phyloP scores from a whole-genome alignment of 23 tunicate species.

The Phallusia fumigata region DNA sequence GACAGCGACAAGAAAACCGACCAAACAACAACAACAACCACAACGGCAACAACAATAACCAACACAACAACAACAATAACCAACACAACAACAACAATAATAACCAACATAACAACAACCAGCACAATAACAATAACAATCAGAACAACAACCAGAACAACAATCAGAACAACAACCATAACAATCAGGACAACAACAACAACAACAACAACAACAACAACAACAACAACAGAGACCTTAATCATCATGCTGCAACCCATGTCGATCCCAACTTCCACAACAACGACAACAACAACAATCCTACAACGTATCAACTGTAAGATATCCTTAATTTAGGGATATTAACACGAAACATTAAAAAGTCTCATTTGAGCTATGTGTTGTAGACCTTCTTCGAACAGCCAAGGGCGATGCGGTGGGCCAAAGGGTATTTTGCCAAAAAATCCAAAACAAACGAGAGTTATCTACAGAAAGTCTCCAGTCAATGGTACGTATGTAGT shows the following conservation, averaged over 20 bases:
- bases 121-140: constrained; percentile 2
- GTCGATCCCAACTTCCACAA: neutral
- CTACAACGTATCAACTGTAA: neutral
- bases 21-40: constrained; percentile 30
- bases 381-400: constrained; percentile 14
- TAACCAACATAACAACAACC: constrained; percentile 4
- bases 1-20: constrained; percentile 3
- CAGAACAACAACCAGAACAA: neutral
- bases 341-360: too few species aligned
- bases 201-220: neutral
- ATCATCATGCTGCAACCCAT: neutral
- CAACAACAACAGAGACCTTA: neutral
- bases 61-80: constrained; percentile 9
- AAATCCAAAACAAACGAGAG: constrained; percentile 55
- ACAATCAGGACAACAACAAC: neutral
- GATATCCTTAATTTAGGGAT: too few species aligned
- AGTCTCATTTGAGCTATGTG: too few species aligned
- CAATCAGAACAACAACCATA: constrained; percentile 1
- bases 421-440: constrained; percentile 37
- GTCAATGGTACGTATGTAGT: constrained; percentile 52
- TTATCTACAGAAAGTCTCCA: constrained; percentile 52
- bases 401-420: constrained; percentile 49
- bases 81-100: constrained; percentile 14
- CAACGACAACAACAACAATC: constrained; percentile 7
- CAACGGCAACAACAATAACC: constrained; percentile 24